Conservation (phyloP, 2,888 invertebrate species). For the Acleris laterana region DNA sequence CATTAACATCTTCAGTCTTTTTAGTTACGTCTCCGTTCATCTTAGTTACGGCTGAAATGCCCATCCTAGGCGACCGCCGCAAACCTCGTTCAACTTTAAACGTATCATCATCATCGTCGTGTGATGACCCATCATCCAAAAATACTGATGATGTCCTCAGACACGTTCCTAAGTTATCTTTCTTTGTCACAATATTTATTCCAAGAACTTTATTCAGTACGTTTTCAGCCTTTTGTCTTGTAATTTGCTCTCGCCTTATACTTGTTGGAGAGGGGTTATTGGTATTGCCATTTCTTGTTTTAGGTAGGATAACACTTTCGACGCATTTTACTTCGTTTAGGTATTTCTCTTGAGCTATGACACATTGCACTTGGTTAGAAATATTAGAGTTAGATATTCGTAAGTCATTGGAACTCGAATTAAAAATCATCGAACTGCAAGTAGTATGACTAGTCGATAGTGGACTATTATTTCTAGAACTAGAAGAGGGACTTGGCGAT, state of each 20-base stretch:
- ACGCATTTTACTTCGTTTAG: conserved; percentile 80
- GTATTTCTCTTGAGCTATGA: conserved; percentile 82
- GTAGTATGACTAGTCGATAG: conserved; percentile 81
- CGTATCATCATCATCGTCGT: conserved; percentile 69
- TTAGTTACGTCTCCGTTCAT: conserved; percentile 79
- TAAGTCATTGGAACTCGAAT: conserved; percentile 79
- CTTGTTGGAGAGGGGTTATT: conserved; percentile 69
- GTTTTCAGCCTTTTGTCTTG: conserved; percentile 78
- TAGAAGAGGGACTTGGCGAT: conserved; percentile 78
- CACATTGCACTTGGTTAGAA: conserved; percentile 78
- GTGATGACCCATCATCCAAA: conserved; percentile 73
- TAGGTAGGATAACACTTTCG: conserved; percentile 77
- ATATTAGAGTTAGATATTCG: conserved; percentile 80
- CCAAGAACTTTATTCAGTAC: conserved; percentile 79
- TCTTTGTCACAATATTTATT: conserved; percentile 75
- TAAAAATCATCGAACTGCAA: conserved; percentile 82
- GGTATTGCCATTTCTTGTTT: conserved; percentile 60
- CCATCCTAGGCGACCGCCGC: conserved; percentile 75
- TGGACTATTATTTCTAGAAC: conserved; percentile 79
- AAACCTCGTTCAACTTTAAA: conserved; percentile 75
- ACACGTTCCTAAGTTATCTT: conserved; percentile 73
- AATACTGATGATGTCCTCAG: conserved; percentile 77
- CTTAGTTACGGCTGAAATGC: conserved; percentile 76
- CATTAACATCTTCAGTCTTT: conserved; percentile 74
- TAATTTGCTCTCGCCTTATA: conserved; percentile 73